Conservation (phyloP, 2,888 invertebrate genomes). For the Pristionchus fissidentatus region DNA sequence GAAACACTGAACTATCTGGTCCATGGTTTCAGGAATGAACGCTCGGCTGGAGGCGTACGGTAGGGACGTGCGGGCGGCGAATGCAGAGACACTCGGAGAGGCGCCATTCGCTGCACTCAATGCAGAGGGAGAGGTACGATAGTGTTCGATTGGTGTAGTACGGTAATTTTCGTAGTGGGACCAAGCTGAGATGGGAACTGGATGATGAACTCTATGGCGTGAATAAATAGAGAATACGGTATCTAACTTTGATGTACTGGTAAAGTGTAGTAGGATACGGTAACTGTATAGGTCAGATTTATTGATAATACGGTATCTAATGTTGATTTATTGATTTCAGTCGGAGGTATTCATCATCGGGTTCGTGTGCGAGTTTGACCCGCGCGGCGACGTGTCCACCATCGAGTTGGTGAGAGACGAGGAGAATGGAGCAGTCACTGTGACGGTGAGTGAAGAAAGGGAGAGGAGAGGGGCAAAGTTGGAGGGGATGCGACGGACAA, state of each 20-base stretch:
- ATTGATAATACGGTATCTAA: no score
- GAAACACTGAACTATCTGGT: no score
- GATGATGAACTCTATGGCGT: no score
- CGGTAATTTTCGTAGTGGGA: not conserved
- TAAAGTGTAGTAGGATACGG: not conserved
- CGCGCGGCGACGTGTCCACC: slow-evolving; percentile 5
- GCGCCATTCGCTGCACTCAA: not conserved
- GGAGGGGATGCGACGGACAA: not conserved
- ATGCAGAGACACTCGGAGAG: not conserved
- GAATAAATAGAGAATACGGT: not conserved
- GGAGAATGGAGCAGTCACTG: slow-evolving; percentile 21
- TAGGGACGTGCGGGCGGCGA: not conserved
- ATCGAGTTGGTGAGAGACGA: slow-evolving; percentile 22
- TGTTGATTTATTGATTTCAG: not conserved
- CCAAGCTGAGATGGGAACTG: not conserved
- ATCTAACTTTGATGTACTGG: not conserved
- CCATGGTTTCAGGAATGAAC: not conserved
- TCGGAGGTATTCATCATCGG: slow-evolving; percentile 14
- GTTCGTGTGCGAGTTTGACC: slow-evolving; percentile 8
- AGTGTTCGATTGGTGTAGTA: not conserved
- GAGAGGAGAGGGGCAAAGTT: not conserved
- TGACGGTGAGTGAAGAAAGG: slow-evolving; percentile 19
- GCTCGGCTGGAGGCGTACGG: slow-evolving; percentile 41
- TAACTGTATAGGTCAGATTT: no score
- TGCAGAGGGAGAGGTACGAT: not conserved